Conservation (phyloP, 2,888 invertebrate species). For the Coleophora deauratella region DNA sequence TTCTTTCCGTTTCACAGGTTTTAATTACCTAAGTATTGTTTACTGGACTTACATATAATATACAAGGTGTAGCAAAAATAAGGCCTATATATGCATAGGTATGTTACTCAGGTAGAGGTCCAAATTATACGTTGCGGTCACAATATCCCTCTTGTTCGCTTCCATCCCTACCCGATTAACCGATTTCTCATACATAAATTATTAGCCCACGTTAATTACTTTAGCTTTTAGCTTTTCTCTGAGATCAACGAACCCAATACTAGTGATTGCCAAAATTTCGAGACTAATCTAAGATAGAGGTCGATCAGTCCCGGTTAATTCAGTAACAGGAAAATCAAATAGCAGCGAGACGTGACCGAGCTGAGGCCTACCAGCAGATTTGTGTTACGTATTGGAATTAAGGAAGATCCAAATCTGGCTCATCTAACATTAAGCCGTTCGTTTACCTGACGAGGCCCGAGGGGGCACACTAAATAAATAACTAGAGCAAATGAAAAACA, state of each 20-base stretch:
- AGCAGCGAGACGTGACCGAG: conserved; percentile 43
- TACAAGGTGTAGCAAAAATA: too few relatives aligned
- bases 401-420: conserved; percentile 57
- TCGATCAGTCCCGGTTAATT: conserved; percentile 34
- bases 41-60: conserved; percentile 29
- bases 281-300: conserved; percentile 16
- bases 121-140: conserved; percentile 53
- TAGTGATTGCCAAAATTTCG: background rate
- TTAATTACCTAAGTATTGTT: conserved; percentile 56
- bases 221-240: conserved; percentile 21
- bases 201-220: conserved; percentile 28
- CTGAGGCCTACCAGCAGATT: conserved; percentile 34
- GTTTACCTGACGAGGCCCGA: conserved; percentile 32
- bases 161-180: conserved; percentile 33
- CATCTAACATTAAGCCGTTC: conserved; percentile 65
- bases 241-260: too few relatives aligned
- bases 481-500: conserved; percentile 66
- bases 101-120: conserved; percentile 22
- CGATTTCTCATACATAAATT: conserved; percentile 40
- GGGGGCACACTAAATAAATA: conserved; percentile 62
- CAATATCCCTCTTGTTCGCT: conserved; percentile 44
- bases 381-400: conserved; percentile 47
- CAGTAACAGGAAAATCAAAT: conserved; percentile 34
- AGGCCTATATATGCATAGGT: background rate
- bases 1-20: conserved; percentile 57